Evolutionary conservation across 2,113 vertebrate genomes (phyloP).

Genomic region (Bujurquina vittata): DNA sequence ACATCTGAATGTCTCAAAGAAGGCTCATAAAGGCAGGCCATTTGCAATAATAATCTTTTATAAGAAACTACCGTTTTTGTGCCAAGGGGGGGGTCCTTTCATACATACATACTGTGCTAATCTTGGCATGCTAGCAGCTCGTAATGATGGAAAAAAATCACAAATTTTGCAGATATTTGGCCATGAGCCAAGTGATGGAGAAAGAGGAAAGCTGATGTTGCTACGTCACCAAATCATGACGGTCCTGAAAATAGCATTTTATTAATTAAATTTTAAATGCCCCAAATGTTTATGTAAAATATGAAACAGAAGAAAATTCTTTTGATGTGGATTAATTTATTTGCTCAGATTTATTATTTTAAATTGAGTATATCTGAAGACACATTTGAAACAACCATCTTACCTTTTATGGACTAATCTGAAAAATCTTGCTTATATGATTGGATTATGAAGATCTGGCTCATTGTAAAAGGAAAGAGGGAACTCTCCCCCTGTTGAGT

Average conservation of each 20-base stretch:
- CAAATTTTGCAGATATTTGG: neutral
- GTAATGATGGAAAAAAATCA: neutral
- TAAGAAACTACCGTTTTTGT: neutral
- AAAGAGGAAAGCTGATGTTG: neutral
- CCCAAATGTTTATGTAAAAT: neutral
- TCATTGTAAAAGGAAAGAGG: neutral
- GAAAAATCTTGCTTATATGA: neutral
- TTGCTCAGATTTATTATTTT: neutral
- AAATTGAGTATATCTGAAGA: neutral
- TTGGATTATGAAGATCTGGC: fast-evolving
- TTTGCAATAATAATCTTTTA: too few relatives aligned
- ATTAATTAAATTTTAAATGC: neutral
- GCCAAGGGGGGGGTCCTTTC: too few relatives aligned
- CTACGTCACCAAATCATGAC: too few relatives aligned
- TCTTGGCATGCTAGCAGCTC: neutral
- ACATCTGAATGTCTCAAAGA: neutral
- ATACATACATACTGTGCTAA: neutral
- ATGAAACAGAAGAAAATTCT: neutral
- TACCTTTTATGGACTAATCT: neutral
- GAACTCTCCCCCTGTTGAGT: neutral
- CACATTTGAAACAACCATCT: neutral
- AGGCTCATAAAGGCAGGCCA: neutral
- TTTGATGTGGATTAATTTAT: neutral
- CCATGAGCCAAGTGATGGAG: neutral
- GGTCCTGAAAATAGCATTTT: neutral